A percentile compares a stretch with the other conserved stretches of the same genome.
phyloP scores from a whole-genome alignment of 2,888 invertebrate genomes.

The Neelides folsomi region DNA sequence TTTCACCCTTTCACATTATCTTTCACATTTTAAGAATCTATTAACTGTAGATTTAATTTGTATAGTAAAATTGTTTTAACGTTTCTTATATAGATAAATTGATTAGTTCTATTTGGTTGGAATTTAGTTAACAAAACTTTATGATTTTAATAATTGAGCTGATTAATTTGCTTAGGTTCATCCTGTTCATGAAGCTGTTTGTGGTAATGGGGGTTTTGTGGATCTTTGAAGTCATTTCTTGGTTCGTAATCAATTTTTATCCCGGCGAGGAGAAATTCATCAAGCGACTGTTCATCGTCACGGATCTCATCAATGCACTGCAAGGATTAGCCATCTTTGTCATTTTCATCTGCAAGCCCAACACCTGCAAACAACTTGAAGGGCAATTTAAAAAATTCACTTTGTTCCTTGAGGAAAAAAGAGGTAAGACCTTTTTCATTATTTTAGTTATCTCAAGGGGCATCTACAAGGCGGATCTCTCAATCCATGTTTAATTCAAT shows the following conservation, averaged over 20 bases:
- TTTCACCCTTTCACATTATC: too few relatives aligned
- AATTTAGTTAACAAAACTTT: too few relatives aligned
- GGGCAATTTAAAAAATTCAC: conserved; percentile 31
- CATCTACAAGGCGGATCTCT: too few relatives aligned
- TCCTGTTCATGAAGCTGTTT: conserved; percentile 67
- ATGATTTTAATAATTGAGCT: too few relatives aligned
- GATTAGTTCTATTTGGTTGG: too few relatives aligned
- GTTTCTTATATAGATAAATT: too few relatives aligned
- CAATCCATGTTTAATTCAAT: too few relatives aligned
- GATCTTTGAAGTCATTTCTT: conserved; percentile 67
- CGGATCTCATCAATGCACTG: conserved; percentile 70
- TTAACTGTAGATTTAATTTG: too few relatives aligned
- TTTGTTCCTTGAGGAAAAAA: conserved; percentile 10
- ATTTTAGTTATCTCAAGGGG: too few relatives aligned
- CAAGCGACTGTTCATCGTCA: conserved; percentile 56
- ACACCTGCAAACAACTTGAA: conserved; percentile 38
- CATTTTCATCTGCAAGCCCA: conserved; percentile 77
- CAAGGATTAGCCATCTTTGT: conserved; percentile 80
- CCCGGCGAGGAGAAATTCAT: conserved; percentile 21
- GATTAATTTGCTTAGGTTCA: conserved; percentile 19
- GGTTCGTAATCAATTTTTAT: conserved; percentile 64
- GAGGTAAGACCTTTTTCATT: conserved; percentile 11
- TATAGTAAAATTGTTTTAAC: too few relatives aligned
- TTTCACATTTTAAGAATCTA: too few relatives aligned
- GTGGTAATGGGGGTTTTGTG: conserved; percentile 67